Base-by-base conservation (phyloP, 2,113 vertebrate genomes). In the Calypte anna region DNA sequence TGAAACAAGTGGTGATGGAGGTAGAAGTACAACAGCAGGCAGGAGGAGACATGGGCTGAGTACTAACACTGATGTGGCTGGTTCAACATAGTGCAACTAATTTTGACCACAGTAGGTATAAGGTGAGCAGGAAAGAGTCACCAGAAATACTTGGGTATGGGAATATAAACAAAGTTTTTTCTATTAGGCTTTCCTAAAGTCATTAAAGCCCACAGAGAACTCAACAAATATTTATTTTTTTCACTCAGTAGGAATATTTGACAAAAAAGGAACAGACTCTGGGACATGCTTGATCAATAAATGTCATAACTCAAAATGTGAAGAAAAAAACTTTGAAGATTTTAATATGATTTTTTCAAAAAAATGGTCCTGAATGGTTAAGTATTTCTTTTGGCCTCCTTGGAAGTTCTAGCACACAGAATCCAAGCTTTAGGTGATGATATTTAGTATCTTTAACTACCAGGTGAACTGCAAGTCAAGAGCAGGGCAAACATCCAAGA, bases 391-490 rank as follows among this genome's bases (percentile, higher is more conserved):
- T 73, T 57, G 16, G 4, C 14, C 14, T 46, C 24, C n/a, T 78
- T 25, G n/a, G 25, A 16, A 23, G 0, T 59, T 75, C 4, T 22
- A 72, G 28, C 33, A 67, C 2, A 4, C 4, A 67, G 12, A 87
- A 48, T 1, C 12, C 33, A 85, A 63, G 67, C 6, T 7, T 25
- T 64, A n/a, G 20, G 12, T 1, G 2, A 88, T 14, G 1, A 0
- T 40, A 12, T 50, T 82, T 40, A 44, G 1, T 28, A 2, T 54
- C 8, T 40, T 66, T 53, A 62, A 53, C 6, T 43, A 9, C 3
- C 16, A 40, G 14, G 8, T 33, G 27, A 80, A 73, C 22, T 27
- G 5, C 9, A 88, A 80, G 4, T 16, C 9, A 50, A 88, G 33
- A 40, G 3, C 0, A 30, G 4, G 5, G 3, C 4, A 80, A 88